Evolutionary conservation across 2,797 vertebrate species (phyloP).

Genomic region (Poeciliopsis infans): DNA sequence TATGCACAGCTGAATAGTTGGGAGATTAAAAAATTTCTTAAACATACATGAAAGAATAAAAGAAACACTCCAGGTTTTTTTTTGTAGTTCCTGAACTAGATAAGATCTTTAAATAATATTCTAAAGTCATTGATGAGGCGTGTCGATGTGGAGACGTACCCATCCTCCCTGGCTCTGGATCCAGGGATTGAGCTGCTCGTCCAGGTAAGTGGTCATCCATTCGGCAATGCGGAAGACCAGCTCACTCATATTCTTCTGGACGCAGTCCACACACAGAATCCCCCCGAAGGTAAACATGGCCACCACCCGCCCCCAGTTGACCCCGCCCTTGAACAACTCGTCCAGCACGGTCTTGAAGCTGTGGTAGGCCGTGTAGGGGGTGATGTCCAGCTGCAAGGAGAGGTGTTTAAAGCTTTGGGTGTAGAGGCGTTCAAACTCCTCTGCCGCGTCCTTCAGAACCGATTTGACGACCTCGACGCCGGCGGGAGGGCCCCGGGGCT

Average conservation of each 20-base stretch:
- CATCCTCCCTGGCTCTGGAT: conserved; percentile 96
- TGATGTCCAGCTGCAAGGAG: conserved; percentile 92
- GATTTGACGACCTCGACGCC: conserved; percentile 81
- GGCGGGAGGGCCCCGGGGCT: conserved; percentile 4
- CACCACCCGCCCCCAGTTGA: conserved; percentile 98
- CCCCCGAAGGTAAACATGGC: conserved; percentile 96
- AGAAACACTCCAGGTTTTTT: no score
- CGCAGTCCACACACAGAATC: conserved; percentile 91
- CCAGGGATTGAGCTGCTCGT: conserved; percentile 91
- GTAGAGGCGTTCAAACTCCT: conserved; percentile 93
- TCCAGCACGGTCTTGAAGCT: conserved; percentile 96
- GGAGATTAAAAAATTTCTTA: no score
- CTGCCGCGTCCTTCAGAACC: conserved; percentile 87
- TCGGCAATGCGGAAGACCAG: conserved; percentile 89
- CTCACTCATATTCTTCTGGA: conserved; percentile 91
- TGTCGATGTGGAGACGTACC: conserved; percentile 81
- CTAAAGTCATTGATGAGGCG: no score
- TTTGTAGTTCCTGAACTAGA: no score
- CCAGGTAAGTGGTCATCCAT: conserved; percentile 97
- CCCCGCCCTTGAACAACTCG: conserved; percentile 93
- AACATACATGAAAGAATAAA: no score
- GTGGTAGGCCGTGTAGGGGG: conserved; percentile 88
- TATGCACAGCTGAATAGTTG: no score
- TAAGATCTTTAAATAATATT: no score
- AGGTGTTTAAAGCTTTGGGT: conserved; percentile 90